Evolutionary conservation across 2,113 vertebrate genomes (phyloP), one percentile per base, ranked within the genome.

Genomic region (Rallus limicola): DNA sequence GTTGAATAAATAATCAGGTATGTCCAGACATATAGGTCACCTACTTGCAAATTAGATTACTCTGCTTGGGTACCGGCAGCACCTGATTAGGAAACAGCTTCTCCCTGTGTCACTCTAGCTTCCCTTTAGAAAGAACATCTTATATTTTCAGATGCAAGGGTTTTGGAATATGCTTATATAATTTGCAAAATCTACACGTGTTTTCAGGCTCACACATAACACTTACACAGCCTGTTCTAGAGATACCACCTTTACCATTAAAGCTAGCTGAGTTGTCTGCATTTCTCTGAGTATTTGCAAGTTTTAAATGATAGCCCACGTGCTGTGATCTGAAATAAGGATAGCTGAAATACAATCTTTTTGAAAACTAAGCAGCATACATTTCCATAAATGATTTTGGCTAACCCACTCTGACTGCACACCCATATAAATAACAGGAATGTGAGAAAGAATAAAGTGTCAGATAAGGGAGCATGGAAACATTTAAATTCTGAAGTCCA

Each of bases 1-100:
- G 94, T 82, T 94, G 95, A 97, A 96, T 97, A 94, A 97, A 95
- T 95, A 95, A 96, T 92, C 93, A 88, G 90, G 48, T 95, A 68
- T 80, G 87, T 62, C 88, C 88, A 96, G 92, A 90, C 72, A 62
- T 88, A 90, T 91, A 97, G 97, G 95, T 97, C 88, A 94, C 95
- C 96, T 92, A 88, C 85, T 93, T 93, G 92, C 85, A 96, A 92
- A 97, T 85, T 87, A 82, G 78, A 88, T 93, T 92, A 95, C 53
- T 48, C 59, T 94, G 90, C 92, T 90, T 93, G 78, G 71, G 91
- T 78, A 82, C 76, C 75, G 79, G 75, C 92, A 74, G 91, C 89
- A 76, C 64, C 67, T 93, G 84, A 95, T 96, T 91, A 83, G 64
- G 83, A 86, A 91, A 38, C 68, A 89, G 90, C 60, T 85, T 90